These are phyloP conservation scores for Lycorma delicatula DNA, from an alignment of 1,140 invertebrate species.

Conservation along the genomic window DNA sequence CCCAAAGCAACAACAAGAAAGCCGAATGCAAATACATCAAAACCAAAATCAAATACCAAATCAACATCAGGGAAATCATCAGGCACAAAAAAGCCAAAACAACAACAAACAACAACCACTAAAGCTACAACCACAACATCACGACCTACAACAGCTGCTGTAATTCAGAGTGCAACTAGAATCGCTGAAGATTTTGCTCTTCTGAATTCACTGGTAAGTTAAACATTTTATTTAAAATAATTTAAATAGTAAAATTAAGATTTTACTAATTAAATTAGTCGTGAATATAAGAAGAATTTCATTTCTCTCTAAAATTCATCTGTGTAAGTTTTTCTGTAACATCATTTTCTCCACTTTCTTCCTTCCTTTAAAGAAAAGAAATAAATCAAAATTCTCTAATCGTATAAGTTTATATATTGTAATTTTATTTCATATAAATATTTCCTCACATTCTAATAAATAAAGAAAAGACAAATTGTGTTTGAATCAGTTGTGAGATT, in stretches of 20 bases:
- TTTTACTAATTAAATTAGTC: not conserved
- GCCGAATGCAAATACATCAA: constrained; percentile 10
- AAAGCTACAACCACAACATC: constrained; percentile 5
- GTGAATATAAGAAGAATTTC: constrained; percentile 8
- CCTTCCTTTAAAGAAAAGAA: constrained; percentile 2
- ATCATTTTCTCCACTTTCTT: not conserved
- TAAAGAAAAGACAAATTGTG: no score
- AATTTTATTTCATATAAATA: no score
- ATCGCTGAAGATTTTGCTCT: constrained; percentile 20
- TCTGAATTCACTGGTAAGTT: constrained; percentile 24
- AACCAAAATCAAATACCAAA: constrained; percentile 16
- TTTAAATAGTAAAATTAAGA: not conserved
- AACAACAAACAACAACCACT: constrained; percentile 1
- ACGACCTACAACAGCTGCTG: not conserved
- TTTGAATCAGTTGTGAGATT: no score
- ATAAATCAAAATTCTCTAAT: not conserved
- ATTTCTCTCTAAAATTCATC: not conserved
- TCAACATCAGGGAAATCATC: constrained; percentile 4
- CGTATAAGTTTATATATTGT: no score
- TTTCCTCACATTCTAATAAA: no score
- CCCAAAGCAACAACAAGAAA: constrained; percentile 13
- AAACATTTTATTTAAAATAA: not conserved
- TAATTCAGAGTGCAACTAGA: not conserved
- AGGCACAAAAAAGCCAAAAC: not conserved
- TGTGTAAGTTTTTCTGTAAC: not conserved